Conservation (phyloP, 2,888 invertebrate species). For the Acanthosepion lycidas region DNA sequence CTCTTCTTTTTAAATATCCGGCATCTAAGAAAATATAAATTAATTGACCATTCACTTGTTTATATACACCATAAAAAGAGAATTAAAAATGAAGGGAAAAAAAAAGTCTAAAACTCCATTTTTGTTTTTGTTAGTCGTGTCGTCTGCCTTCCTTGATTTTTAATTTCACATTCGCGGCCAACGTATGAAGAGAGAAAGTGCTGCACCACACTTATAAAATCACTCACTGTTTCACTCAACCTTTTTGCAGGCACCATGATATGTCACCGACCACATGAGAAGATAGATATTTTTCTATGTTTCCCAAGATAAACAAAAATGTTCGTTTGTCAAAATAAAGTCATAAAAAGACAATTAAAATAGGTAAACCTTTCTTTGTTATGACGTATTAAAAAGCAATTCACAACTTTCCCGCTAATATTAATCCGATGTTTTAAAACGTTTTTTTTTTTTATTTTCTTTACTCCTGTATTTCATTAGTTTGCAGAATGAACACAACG, state of each 20-base stretch:
- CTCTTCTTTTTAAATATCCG: background rate
- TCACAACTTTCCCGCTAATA: background rate
- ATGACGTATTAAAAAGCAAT: background rate
- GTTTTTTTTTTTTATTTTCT: background rate
- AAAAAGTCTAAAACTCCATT: background rate
- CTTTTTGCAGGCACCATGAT: background rate
- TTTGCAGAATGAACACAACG: background rate
- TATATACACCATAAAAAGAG: background rate
- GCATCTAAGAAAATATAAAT: background rate
- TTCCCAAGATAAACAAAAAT: background rate
- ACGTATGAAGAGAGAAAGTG: background rate
- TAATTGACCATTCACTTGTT: background rate
- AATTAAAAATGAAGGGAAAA: background rate
- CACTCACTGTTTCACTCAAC: background rate
- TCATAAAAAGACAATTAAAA: no score
- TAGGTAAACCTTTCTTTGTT: background rate
- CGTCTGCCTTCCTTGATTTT: background rate
- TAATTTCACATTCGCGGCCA: slow-evolving; percentile 2
- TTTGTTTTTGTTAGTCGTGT: background rate
- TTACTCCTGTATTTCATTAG: background rate
- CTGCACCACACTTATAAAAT: background rate
- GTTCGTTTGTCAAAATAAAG: background rate
- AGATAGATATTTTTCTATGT: background rate
- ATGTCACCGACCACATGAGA: background rate
- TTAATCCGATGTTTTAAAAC: background rate